Percentiles rank a stretch among this genome's conserved stretches.
phyloP scores from a whole-genome alignment of 2,888 invertebrate species.

The Cepaea hortensis region DNA sequence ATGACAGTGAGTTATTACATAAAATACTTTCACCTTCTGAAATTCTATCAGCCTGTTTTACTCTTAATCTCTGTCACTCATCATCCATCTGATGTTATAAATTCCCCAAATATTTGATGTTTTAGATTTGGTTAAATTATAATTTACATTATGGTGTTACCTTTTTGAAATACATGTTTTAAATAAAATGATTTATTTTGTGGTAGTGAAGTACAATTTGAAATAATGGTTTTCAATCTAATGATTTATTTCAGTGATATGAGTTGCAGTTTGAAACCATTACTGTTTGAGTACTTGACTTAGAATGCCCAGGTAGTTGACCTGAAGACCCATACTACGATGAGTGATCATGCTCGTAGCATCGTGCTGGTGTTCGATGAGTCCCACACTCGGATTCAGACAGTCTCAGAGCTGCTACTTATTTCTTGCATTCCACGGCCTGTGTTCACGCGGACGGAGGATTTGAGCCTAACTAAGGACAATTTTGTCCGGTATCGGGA shows the following conservation, averaged over 20 bases:
- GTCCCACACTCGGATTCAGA: conserved; percentile 71
- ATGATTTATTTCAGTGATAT: background rate
- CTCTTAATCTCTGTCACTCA: too few species aligned
- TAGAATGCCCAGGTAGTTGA: background rate
- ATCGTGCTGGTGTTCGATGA: conserved; percentile 69
- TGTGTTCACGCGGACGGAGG: conserved; percentile 63
- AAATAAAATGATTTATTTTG: too few species aligned
- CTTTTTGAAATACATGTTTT: too few species aligned
- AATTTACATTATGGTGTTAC: too few species aligned
- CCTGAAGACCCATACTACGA: conserved; percentile 10
- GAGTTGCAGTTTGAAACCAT: background rate
- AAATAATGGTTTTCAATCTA: background rate
- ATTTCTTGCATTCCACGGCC: conserved; percentile 72
- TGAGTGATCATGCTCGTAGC: conserved; percentile 60
- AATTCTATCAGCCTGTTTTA: too few species aligned
- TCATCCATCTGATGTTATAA: too few species aligned
- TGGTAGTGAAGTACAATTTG: background rate
- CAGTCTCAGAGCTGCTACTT: conserved; percentile 73
- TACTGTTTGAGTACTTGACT: background rate
- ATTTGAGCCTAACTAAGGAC: conserved; percentile 45
- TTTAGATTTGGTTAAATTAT: too few species aligned
- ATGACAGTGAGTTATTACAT: too few species aligned
- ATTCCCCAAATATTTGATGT: too few species aligned
- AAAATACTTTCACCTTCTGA: too few species aligned
- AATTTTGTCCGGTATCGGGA: conserved; percentile 58